Base-by-base conservation (phyloP, 2,888 invertebrate species). In the Maniola hyperantus region DNA sequence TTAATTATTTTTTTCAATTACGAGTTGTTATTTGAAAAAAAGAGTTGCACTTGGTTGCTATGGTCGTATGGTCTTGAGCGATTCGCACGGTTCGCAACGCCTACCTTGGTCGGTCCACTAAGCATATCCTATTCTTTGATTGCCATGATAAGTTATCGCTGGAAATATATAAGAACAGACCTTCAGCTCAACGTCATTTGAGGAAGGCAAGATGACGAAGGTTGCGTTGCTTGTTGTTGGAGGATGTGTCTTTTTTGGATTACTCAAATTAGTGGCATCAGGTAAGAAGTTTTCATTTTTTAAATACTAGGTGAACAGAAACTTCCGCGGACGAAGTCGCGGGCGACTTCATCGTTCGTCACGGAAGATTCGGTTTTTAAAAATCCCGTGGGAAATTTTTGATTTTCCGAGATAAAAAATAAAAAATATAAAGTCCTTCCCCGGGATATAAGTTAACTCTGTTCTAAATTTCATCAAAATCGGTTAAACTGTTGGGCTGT, bases 81-180 rank as follows among this genome's bases (percentile, higher is more conserved):
- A 67, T 67, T 69, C 64, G 64, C 67, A 57, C 48, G 63, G 36
- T 55, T 62, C 57, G n/a, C 51, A 76, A 74, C 76, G 82, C 83
- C 58, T 81, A 67, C 66, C 69, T 77, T 75, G 70, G 79, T 61
- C 51, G 81, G 75, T 74, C 72, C 63, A 60, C 71, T 67, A 75
- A 79, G 83, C 87, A 66, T 79, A 70, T 44, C 71, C 71, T 72
- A 77, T 79, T 74, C 69, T 51, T 65, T 71, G 77, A 75, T 76
- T 72, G 67, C 66, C 69, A 64, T 68, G 74, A 74, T 74, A 72
- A 69, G 55, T 51, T 65, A 64, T 71, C 71, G 69, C 76, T 76
- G 75, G 74, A 72, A 76, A 73, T 70, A 70, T 64, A 70, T 66
- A 58, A 36, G 46, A 66, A 50, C 36, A 33, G 63, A 64, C 61